Evolutionary conservation across 2,888 invertebrate species (phyloP).

Genomic region (Sclerodermus sp.): DNA sequence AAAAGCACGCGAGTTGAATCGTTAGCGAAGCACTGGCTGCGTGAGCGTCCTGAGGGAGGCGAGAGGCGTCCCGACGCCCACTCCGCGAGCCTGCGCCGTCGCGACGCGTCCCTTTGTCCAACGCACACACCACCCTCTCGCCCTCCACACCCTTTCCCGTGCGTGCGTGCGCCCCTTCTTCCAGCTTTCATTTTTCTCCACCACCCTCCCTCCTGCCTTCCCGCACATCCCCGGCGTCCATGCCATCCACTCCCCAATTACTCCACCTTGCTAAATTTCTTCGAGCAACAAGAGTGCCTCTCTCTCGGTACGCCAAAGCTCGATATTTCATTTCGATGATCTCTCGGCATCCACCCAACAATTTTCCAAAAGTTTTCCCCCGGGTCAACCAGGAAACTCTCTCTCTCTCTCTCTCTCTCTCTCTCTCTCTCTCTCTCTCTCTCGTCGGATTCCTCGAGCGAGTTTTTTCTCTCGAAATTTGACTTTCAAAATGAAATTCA

Average conservation of each 20-base stretch:
- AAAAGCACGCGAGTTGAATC: slow-evolving; percentile 25
- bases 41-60: slow-evolving; percentile 17
- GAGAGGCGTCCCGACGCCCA: neutral
- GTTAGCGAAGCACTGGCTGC: slow-evolving; percentile 31
- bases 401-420: too few species aligned
- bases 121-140: slow-evolving; percentile 11
- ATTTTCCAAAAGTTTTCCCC: too few species aligned
- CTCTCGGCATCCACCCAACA: too few species aligned
- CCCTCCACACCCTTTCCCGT: neutral
- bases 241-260: neutral
- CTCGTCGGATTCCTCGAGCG: neutral
- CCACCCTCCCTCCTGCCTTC: neutral
- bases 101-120: slow-evolving; percentile 33
- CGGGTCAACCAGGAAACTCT: too few species aligned
- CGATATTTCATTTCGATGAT: too few species aligned
- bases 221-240: neutral
- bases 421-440: too few species aligned
- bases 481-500: too few species aligned
- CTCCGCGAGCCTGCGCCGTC: slow-evolving; percentile 30
- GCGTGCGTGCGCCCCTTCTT: slow-evolving; percentile 2
- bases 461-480: too few species aligned
- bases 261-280: too few species aligned
- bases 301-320: too few species aligned
- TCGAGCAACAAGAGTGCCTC: too few species aligned
- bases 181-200: neutral